Base-by-base conservation (phyloP, 2,888 invertebrate species). In the Macrosiphum euphorbiae region DNA sequence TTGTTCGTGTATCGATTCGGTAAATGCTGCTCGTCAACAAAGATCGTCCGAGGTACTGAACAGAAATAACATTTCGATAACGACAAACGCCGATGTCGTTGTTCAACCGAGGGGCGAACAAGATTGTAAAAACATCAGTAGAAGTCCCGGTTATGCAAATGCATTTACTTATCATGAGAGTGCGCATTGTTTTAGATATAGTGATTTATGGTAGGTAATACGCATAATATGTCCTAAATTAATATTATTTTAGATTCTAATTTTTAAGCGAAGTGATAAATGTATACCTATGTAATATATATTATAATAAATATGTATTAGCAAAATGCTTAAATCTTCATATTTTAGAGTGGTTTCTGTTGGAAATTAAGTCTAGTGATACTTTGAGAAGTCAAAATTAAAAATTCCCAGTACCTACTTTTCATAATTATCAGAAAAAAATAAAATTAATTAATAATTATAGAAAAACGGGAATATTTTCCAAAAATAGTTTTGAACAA, bases 171-270 rank as follows among this genome's bases (percentile, higher is more conserved):
- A 92, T 26, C 86, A 92, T 35, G 92, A 92, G 35, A 92, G 92
- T n/a, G 58, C 92, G 26, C 92, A 92, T 85, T 92, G 92, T 86
- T 92, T 92, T n/a, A 47, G 92, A 92, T 92, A 92, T 35, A 87
- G 87, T n/a, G 92, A 92, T 58, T 55, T 92, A 44, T 92, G 92
- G 92, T 86, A 91, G 92, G 92, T 86, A 91, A 52, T 20, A 78
- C 7, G 44, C 44, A 44, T 44, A 16, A 50, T 55, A 55, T 20
- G 55, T 24, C 20, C 55, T n/a, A 35, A 2, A 78, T 1, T 35
- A 1, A 78, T 78, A 35, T 78, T 78, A 78, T 78, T 78, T 78
- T 35, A 78, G 2, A 78, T 47, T 47, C 47, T 47, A 47, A 47
- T 47, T 13, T 16, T 35, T 35, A 13, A 67, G 16, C 13, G n/a